phyloP scores from a whole-genome alignment of 1,140 invertebrate species.

The Ostrea denselamellosa region DNA sequence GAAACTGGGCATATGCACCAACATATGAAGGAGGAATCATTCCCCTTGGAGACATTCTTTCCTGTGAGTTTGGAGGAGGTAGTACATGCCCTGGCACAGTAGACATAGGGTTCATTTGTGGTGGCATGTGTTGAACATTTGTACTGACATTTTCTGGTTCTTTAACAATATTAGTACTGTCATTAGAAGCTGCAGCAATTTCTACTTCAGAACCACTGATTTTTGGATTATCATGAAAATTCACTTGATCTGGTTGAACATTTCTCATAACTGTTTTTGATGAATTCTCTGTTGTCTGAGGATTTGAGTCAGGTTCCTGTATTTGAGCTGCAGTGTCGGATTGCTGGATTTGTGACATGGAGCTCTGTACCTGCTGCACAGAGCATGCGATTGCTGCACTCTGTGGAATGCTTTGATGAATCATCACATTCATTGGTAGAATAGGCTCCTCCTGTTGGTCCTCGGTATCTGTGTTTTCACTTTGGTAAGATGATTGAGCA shows the following conservation, averaged over 20 bases:
- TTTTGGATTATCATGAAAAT: neutral
- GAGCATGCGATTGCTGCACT: conserved; percentile 23
- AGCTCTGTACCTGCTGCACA: neutral
- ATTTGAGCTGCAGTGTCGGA: neutral
- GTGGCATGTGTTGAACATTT: neutral
- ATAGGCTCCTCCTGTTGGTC: conserved; percentile 54
- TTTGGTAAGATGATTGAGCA: neutral
- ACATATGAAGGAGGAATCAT: conserved; percentile 38
- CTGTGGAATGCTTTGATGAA: conserved; percentile 48
- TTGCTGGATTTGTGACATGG: neutral
- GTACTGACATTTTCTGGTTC: neutral
- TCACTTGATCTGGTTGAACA: conserved; percentile 1
- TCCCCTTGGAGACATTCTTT: conserved; percentile 27
- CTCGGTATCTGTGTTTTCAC: conserved; percentile 36
- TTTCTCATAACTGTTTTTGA: neutral
- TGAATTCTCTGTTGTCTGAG: neutral
- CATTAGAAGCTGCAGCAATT: neutral
- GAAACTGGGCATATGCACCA: conserved; percentile 20
- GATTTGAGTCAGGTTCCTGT: conserved; percentile 13
- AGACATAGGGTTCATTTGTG: neutral
- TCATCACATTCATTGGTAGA: conserved; percentile 60
- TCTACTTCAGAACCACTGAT: neutral
- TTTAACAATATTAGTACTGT: neutral
- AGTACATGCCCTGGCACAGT: neutral
- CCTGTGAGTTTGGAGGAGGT: neutral